Evolutionary conservation across 2,888 invertebrate species (phyloP), one percentile per base, ranked within the genome.

Genomic region (Brachyopa scutellaris): DNA sequence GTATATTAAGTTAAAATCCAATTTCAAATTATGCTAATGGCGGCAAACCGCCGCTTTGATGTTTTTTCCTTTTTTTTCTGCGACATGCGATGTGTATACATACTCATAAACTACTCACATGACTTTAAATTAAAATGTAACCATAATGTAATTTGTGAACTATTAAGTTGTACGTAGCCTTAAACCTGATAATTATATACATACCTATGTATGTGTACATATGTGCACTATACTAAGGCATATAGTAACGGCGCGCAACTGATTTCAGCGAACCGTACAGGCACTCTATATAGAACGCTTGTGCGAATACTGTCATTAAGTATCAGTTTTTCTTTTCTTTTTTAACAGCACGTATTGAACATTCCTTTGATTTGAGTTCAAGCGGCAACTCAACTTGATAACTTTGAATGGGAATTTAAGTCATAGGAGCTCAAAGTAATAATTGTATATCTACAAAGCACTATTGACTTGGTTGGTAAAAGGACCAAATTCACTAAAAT

Each of bases 141-240:
- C 67, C 53, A 40, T 73, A 73, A 73, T 69, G 62, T 57, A 57
- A 69, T 74, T 80, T 74, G 62, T 47, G 45, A 69, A 33, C 51
- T 49, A 69, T 69, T 55, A 61, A 67, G 40, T 42, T 19, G 47
- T 47, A 61, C 62, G 79, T 74, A 80, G 74, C 79, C 79, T 80
- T 80, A 80, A 80, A 80, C 79, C 79, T 80, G 74, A 69, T 67
- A 74, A 80, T 62, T 73, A 69, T 70, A 26, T n/a, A 8, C 11
- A 17, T 7, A 19, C n/a, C 7, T 13, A n/a, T n/a, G n/a, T n/a
- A n/a, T n/a, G n/a, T 49, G 13, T 38, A 47, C 19, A 51, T 40
- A 70, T 38, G n/a, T n/a, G n/a, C n/a, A n/a, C n/a, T n/a, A 21
- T 45, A 40, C 26, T 15, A 57, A 42, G 45, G 15, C 15, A 51